A percentile compares a stretch with the other conserved stretches of the same genome.
These are phyloP conservation scores for Scytalopus superciliaris DNA, from an alignment of 2,113 vertebrate species.

Conservation along the genomic window DNA sequence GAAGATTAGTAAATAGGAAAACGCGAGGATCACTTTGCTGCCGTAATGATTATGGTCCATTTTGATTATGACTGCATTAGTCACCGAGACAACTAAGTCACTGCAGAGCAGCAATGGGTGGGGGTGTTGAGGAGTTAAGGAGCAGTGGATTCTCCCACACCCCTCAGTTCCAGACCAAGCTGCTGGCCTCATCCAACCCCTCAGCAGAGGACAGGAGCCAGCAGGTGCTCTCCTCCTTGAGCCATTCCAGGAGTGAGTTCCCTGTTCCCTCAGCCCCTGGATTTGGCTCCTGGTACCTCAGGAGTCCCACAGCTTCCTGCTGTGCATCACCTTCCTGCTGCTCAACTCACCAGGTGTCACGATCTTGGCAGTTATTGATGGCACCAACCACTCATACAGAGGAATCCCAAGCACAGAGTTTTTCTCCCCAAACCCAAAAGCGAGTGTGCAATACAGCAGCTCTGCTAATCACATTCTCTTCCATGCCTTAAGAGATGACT, in stretches of 20 bases:
- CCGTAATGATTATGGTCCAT: neutral
- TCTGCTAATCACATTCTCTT: neutral
- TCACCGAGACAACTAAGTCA: neutral
- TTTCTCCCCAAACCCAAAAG: neutral
- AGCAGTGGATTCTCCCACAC: neutral
- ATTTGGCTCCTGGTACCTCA: fast-evolving
- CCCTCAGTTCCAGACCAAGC: neutral
- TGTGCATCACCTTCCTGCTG: fast-evolving
- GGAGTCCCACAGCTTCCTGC: fast-evolving
- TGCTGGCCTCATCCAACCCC: fast-evolving
- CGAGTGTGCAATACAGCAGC: fast-evolving
- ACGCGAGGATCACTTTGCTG: neutral
- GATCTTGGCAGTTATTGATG: fast-evolving
- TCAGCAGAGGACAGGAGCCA: neutral
- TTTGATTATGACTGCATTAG: constrained; percentile 22
- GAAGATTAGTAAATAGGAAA: constrained; percentile 66
- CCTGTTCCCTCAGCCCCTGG: neutral
- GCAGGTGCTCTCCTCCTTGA: fast-evolving
- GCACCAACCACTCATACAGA: fast-evolving
- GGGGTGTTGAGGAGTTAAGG: neutral
- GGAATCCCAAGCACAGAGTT: fast-evolving
- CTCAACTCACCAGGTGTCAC: fast-evolving
- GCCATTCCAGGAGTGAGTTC: neutral
- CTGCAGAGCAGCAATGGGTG: neutral
- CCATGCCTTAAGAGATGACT: neutral